These are phyloP conservation scores for Clarias gariepinus DNA, from an alignment of 2,113 vertebrate genomes.

Conservation along the genomic window DNA sequence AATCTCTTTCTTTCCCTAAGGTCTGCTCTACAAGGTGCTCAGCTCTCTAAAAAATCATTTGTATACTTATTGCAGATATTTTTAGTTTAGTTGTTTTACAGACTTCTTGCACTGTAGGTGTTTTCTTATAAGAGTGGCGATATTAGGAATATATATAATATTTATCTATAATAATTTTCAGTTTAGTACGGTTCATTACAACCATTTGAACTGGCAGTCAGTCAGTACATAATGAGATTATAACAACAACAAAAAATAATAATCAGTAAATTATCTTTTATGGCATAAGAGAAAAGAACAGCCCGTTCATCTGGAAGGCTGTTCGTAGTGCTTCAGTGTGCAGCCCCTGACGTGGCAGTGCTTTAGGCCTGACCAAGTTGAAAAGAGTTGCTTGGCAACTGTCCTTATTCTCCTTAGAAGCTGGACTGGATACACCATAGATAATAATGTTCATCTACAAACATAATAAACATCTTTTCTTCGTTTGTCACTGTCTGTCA, in stretches of 20 bases:
- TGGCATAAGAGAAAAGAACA: constrained; percentile 31
- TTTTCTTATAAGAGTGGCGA: background rate
- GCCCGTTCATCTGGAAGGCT: constrained; percentile 32
- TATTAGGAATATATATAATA: too few relatives aligned
- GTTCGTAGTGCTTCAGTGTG: constrained; percentile 16
- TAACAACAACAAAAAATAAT: constrained; percentile 9
- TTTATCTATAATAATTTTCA: background rate
- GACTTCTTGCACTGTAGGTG: background rate
- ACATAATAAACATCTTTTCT: background rate
- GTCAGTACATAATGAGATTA: constrained; percentile 17
- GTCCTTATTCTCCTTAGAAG: constrained; percentile 26
- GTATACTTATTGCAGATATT: constrained; percentile 35
- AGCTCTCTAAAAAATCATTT: constrained; percentile 50
- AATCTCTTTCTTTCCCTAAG: constrained; percentile 49
- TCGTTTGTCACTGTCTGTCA: background rate
- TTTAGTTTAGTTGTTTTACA: background rate
- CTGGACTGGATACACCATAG: constrained; percentile 12
- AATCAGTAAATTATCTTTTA: constrained; percentile 8
- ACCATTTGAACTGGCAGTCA: constrained; percentile 18
- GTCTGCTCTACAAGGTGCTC: constrained; percentile 48
- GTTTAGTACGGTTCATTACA: background rate
- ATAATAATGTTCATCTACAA: constrained; percentile 10
- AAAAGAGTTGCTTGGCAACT: constrained; percentile 57
- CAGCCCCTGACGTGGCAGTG: constrained; percentile 38
- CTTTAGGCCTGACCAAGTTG: constrained; percentile 38